Base-by-base conservation (phyloP, 2,888 invertebrate species). In the Magallana nippona region DNA sequence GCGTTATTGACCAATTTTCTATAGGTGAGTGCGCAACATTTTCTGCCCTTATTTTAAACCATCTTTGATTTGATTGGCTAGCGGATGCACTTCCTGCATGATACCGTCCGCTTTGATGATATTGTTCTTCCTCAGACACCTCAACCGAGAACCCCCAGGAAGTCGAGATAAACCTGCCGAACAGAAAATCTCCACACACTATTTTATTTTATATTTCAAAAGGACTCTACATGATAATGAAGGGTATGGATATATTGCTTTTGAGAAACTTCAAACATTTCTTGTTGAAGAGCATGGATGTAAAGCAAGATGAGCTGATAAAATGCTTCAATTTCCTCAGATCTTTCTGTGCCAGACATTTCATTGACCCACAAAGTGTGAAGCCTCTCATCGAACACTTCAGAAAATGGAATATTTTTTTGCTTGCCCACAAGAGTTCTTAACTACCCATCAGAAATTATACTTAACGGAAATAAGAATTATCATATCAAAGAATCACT, bases 241-340 rank as follows among this genome's bases (percentile, higher is more conserved):
- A 19, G n/a, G 19, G 60, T 2, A 60, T 8, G 19, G 19, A 60
- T 60, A 19, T 60, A 60, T 17, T 60, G n/a, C 60, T 60, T 19
- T 60, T 60, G 60, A 17, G 60, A 60, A 60, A 17, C 60, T 19
- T 10, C n/a, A 78, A 78, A 44, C 78, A 55, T 79, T 79, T 79
- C 44, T 32, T 79, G 55, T 44, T 44, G 55, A 55, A 32, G 32
- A 55, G 17, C 44, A 13, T 15, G n/a, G 13, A 78, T 78, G 44
- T 22, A 55, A 32, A 44, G 78, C 78, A 44, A 27, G 44, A 19
- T 3, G 55, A 78, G 78, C 44, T 32, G 78, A 78, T 78, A 55
- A 78, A 55, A 32, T 78, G 11, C 78, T 55, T 15, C 8, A n/a
- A 32, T 32, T 32, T n/a, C n/a, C 10, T 15, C 3, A 78, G 15